These are phyloP conservation scores for Erinaceus europaeus DNA, from an alignment of 2,113 vertebrate genomes.

Conservation along the genomic window DNA sequence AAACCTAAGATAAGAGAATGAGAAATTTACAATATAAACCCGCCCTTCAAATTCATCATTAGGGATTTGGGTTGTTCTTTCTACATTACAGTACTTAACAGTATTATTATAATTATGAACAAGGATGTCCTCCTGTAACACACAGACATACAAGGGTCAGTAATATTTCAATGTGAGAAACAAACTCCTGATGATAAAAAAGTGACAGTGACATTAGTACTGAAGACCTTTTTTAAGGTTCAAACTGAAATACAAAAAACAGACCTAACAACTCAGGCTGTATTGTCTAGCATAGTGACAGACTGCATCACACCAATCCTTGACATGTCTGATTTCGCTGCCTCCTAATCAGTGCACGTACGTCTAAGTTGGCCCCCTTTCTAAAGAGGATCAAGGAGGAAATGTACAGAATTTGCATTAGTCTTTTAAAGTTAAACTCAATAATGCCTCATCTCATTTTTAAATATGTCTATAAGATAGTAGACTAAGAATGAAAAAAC, in stretches of 20 bases:
- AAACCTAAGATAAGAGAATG: constrained; percentile 77
- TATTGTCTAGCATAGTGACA: background rate
- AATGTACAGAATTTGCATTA: background rate
- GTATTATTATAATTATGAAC: background rate
- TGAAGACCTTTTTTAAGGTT: constrained; percentile 4
- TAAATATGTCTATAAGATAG: no score
- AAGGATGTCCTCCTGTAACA: background rate
- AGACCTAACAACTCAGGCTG: background rate
- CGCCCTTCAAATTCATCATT: background rate
- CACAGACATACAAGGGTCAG: background rate
- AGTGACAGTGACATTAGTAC: background rate
- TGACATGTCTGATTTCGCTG: background rate
- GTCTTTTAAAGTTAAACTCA: background rate
- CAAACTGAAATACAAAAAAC: background rate
- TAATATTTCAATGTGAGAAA: background rate
- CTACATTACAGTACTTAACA: background rate
- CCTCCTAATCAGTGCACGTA: background rate
- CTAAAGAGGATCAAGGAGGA: background rate
- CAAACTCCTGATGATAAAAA: background rate
- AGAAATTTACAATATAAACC: constrained; percentile 7
- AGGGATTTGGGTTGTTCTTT: background rate
- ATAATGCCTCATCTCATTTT: background rate
- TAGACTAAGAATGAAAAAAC: background rate
- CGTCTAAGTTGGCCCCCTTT: background rate
- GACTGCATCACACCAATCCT: background rate